These are phyloP conservation scores for Scrobipalpa costella DNA, from an alignment of 2,888 invertebrate species.

Conservation along the genomic window DNA sequence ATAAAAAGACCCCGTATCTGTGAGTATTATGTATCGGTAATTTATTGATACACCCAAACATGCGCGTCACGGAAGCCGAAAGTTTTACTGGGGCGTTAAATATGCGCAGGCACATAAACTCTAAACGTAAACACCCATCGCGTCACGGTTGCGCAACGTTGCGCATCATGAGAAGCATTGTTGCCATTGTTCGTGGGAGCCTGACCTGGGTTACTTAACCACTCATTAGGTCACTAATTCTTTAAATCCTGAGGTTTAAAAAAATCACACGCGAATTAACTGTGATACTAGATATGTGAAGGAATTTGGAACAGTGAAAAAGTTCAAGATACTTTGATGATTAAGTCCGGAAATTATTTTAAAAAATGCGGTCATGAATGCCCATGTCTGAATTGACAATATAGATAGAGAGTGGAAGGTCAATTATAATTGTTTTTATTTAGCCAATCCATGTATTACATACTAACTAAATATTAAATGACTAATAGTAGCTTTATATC, in stretches of 20 bases:
- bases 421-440: neutral
- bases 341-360: neutral
- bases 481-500: neutral
- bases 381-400: neutral
- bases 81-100: slow-evolving; percentile 54
- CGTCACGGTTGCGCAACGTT: neutral
- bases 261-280: neutral
- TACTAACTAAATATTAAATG: neutral
- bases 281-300: neutral
- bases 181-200: slow-evolving; percentile 31
- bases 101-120: slow-evolving; percentile 56
- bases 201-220: slow-evolving; percentile 25
- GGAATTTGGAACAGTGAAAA: too few species aligned
- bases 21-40: neutral
- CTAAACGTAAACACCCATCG: neutral
- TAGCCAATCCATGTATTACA: neutral
- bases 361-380: neutral
- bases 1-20: neutral
- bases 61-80: slow-evolving; percentile 52
- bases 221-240: slow-evolving; percentile 24
- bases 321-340: neutral
- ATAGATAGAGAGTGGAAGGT: neutral
- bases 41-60: slow-evolving; percentile 40
- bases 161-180: slow-evolving; percentile 18
- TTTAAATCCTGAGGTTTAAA: neutral